Evolutionary conservation across 2,888 invertebrate species (phyloP).

Genomic region (Pollenia labialis): DNA sequence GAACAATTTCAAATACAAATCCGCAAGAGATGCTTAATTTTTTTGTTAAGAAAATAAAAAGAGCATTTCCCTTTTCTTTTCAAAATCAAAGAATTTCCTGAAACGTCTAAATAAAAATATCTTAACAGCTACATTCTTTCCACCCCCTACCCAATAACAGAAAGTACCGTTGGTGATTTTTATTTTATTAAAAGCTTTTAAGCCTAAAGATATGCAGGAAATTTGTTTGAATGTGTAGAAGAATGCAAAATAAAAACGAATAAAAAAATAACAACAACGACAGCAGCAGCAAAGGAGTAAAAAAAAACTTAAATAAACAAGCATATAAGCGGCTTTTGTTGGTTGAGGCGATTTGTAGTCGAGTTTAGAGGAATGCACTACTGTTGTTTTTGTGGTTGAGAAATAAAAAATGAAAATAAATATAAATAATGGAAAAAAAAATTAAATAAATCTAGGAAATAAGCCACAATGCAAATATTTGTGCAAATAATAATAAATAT

Average conservation of each 20-base stretch:
- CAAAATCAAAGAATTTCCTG: too few relatives aligned
- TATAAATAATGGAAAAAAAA: slow-evolving; percentile 34
- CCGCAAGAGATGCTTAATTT: too few relatives aligned
- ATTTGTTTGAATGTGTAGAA: slow-evolving; percentile 39
- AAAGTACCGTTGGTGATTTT: slow-evolving; percentile 44
- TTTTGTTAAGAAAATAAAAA: too few relatives aligned
- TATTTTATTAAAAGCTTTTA: slow-evolving; percentile 71
- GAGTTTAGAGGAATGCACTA: slow-evolving; percentile 61
- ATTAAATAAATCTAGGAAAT: slow-evolving; percentile 65
- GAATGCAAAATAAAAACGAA: slow-evolving; percentile 40
- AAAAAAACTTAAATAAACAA: slow-evolving; percentile 43
- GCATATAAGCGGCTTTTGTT: slow-evolving; percentile 48
- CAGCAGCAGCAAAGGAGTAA: background rate
- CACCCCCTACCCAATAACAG: slow-evolving; percentile 16
- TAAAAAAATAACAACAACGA: slow-evolving; percentile 9
- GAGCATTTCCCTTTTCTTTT: too few relatives aligned
- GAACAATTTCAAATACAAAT: too few relatives aligned
- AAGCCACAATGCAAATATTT: slow-evolving; percentile 70
- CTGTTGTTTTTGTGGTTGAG: slow-evolving; percentile 60
- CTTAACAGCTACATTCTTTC: background rate
- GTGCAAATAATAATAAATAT: slow-evolving; percentile 57
- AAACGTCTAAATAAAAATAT: too few relatives aligned
- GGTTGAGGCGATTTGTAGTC: slow-evolving; percentile 55
- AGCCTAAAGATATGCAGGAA: slow-evolving; percentile 70
- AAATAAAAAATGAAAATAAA: slow-evolving; percentile 15